phyloP scores from a whole-genome alignment of 2,113 vertebrate genomes.

The Eonycteris spelaea region DNA sequence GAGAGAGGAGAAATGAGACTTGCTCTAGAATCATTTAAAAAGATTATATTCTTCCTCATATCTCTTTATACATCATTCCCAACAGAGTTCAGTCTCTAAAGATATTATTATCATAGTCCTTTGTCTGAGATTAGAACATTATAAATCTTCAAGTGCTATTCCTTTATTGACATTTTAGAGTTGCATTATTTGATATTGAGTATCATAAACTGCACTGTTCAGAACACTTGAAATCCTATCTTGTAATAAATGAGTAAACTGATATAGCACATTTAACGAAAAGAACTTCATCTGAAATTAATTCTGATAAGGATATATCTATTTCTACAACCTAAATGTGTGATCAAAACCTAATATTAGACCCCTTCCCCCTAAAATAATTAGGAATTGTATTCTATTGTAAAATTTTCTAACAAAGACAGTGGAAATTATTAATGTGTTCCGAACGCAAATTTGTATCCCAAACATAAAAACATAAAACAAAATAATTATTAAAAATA shows the following conservation, averaged over 20 bases:
- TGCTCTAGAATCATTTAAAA: not conserved
- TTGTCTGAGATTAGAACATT: not conserved
- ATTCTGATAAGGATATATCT: not conserved
- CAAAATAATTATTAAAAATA: not conserved
- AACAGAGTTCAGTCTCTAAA: not conserved
- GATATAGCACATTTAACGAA: not conserved
- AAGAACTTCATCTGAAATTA: not conserved
- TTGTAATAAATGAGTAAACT: not conserved
- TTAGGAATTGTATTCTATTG: not conserved
- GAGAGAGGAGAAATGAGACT: not conserved
- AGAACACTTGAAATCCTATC: not conserved
- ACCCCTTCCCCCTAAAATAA: not conserved
- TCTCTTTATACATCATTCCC: not conserved
- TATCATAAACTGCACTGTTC: not conserved
- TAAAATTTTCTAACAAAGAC: constrained; percentile 1
- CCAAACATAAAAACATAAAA: not conserved
- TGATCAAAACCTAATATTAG: not conserved
- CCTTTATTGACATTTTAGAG: not conserved
- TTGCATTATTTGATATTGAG: not conserved
- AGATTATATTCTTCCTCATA: not conserved
- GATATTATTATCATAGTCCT: not conserved
- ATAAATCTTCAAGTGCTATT: not conserved
- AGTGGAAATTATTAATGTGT: not conserved
- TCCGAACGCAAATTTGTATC: not conserved
- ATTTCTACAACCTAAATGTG: not conserved